Percentiles rank a stretch among this genome's conserved stretches.
Evolutionary conservation across 2,888 invertebrate species (phyloP).

Genomic region (Anodontia alba): DNA sequence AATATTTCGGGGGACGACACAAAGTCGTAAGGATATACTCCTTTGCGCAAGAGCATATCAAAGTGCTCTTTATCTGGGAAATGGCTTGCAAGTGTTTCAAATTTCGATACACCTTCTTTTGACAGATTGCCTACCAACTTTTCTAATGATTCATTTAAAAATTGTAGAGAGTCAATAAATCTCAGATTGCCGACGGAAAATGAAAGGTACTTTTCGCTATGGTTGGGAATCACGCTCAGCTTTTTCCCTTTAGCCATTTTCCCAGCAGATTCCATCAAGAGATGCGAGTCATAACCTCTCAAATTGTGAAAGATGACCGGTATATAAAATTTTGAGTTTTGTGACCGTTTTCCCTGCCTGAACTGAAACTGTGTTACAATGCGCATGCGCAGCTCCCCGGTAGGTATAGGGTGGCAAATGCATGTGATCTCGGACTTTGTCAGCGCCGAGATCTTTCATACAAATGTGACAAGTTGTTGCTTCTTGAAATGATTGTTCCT

Average conservation of each 20-base stretch:
- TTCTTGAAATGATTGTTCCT: neutral
- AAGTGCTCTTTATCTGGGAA: neutral
- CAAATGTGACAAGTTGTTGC: slow-evolving; percentile 39
- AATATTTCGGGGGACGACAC: neutral
- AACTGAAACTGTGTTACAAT: neutral
- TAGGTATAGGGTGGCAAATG: neutral
- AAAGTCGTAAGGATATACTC: slow-evolving; percentile 20
- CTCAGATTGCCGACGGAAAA: slow-evolving; percentile 31
- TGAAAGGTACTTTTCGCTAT: slow-evolving; percentile 36
- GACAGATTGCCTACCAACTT: slow-evolving; percentile 29
- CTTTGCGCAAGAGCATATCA: neutral
- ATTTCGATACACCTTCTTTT: neutral
- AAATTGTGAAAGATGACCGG: neutral
- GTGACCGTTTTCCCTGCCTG: slow-evolving; percentile 4
- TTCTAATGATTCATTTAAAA: slow-evolving; percentile 32
- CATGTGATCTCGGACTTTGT: neutral
- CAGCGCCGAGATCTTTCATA: neutral
- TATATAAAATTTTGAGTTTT: neutral
- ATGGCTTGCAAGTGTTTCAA: slow-evolving; percentile 1
- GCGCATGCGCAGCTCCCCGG: neutral
- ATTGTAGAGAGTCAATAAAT: slow-evolving; percentile 44
- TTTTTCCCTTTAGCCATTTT: neutral
- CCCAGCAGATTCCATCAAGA: neutral
- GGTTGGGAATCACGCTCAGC: slow-evolving; percentile 15
- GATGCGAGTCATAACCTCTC: neutral